Base-by-base conservation (phyloP, 2,797 vertebrate species). In the Chaetophractus vellerosus region DNA sequence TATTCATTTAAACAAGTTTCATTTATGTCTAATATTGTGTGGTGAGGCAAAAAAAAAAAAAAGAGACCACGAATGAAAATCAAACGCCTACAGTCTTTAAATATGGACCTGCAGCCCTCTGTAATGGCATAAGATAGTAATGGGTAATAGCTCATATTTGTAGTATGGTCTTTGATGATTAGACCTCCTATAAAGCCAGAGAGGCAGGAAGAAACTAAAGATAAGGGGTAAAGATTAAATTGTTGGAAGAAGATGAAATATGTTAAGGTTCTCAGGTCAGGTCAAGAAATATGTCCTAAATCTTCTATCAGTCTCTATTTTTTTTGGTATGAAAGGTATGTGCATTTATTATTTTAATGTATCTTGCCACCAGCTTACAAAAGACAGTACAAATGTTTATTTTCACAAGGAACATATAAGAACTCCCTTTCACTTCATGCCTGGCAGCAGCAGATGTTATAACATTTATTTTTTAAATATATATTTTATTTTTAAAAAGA, bases 101-200 rank as follows among this genome's bases (percentile, higher is more conserved):
- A 76, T 28, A 88, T 23, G 9, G 12, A 38, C 11, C 74, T 91
- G 23, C 19, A 68, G 48, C 93, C 23, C 0, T 76, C 68, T 88
- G 24, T 74, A 52, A 48, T 71, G 12, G 24, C 2, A 18, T 92
- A 2, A 33, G n/a, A 93, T 9, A 55, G 31, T 26, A 71, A 36
- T 33, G 66, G 55, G 9, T 88, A 64, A 71, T 41, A 69, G 28
- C 16, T 88, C 68, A 18, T 36, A 75, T 90, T 33, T 88, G 23
- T 63, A 23, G 28, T 41, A 75, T 79, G 78, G 66, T 36, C n/a
- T 68, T 94, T 94, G 66, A 76, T 76, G 41, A 36, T 33, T 86
- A 45, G 8, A 68, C 33, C 59, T 74, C 63, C 36, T 61, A 48
- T 82, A 80, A 31, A 89, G 18, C 55, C 45, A 33, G 19, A 11